Evolutionary conservation across 2,113 vertebrate species (phyloP), one percentile per base, ranked within the genome.

Genomic region (Sardina pilchardus): DNA sequence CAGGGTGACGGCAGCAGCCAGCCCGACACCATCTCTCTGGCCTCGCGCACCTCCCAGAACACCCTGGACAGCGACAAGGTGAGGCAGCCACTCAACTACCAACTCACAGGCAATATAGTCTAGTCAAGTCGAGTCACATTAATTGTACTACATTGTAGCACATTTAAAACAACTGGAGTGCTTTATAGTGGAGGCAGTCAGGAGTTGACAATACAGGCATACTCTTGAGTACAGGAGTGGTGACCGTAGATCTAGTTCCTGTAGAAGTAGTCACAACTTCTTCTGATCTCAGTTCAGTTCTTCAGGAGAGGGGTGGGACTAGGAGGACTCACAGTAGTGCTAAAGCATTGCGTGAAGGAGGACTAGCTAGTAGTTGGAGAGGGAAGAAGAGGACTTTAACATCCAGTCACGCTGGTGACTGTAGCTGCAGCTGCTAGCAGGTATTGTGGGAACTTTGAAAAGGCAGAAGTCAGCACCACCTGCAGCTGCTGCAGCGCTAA

Each of bases 41-140:
- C 98, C 0, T 99, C 98, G 8, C 96, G 98, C 90, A 99, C 98
- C 0, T 99, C 98, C 42, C 98, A 99, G 93, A 99, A 99, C 92
- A 99, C 98, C 0, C 94, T 99, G 89, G 98, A 99, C 94, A 99
- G 98, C 0, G 98, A 99, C 88, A 99, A 99, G 96, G 98, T 99
- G 87, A 94, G 93, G 16, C 24, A 75, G 24, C n/a, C 59, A 63
- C 21, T 24, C 59, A 63, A n/a, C 56, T 10, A 63, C 21, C 56
- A 63, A 67, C 63, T 9, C 63, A n/a, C 30, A n/a, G 30, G n/a
- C 63, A n/a, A 4, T 56, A 14, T 4, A 21, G 45, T 9, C 7
- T 4, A 21, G 45, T 9, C 7, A 47, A 47, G 12, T 47, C 9
- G 8, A 42, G 39, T 42, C 39, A 42, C 39, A 3, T 42, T 42